These are phyloP conservation scores for Paramacrobiotus metropolitanus DNA, from an alignment of 1,140 invertebrate species.

Conservation along the genomic window DNA sequence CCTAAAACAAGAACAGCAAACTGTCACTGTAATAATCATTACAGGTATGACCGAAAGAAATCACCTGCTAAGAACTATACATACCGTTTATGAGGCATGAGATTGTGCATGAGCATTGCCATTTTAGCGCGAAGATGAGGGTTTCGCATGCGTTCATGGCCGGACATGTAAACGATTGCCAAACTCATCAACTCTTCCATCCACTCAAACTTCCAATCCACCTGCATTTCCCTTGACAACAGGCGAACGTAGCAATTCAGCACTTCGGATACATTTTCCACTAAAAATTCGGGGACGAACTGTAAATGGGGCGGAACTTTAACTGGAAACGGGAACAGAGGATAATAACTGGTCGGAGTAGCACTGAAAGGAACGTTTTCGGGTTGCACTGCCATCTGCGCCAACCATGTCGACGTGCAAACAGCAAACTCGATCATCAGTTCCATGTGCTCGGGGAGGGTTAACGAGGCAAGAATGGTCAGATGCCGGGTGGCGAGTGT, in stretches of 20 bases:
- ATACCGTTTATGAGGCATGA: slow-evolving; percentile 34
- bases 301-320: slow-evolving; percentile 20
- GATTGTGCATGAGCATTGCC: slow-evolving; percentile 60
- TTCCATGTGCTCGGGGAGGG: slow-evolving; percentile 41
- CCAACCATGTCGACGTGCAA: slow-evolving; percentile 55
- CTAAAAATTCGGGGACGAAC: slow-evolving; percentile 66
- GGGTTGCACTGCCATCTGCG: slow-evolving; percentile 37
- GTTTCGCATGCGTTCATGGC: slow-evolving; percentile 53
- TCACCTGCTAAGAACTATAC: too few relatives aligned
- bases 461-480: slow-evolving; percentile 35
- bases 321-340: background rate
- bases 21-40: too few relatives aligned
- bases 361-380: background rate
- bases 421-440: slow-evolving; percentile 48
- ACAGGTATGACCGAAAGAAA: too few relatives aligned
- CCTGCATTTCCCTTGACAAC: background rate
- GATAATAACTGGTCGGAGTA: background rate
- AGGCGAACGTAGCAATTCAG: slow-evolving; percentile 20
- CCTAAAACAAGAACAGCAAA: too few relatives aligned
- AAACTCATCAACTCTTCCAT: slow-evolving; percentile 42
- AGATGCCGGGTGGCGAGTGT: slow-evolving; percentile 31
- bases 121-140: slow-evolving; percentile 70
- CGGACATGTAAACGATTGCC: slow-evolving; percentile 42
- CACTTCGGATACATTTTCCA: slow-evolving; percentile 60
- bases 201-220: background rate